Evolutionary conservation across 2,888 invertebrate genomes (phyloP), one percentile per base, ranked within the genome.

Genomic region (Philhelius pedissequus): DNA sequence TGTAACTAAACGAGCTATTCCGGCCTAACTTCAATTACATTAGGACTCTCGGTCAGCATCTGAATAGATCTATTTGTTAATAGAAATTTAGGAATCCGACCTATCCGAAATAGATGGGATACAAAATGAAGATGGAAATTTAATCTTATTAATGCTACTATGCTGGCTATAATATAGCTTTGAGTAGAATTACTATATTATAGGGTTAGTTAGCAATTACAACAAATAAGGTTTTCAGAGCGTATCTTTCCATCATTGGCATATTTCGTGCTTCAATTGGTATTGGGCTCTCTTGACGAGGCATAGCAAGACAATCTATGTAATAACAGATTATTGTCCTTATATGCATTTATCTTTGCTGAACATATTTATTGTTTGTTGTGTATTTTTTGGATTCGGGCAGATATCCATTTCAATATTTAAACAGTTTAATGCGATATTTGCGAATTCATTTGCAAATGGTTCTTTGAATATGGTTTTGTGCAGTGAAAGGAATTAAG

Each of bases 121-220:
- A 15, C 66, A 25, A 62, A 70, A 54, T 62, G 25, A 62, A 54
- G 62, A 73, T 62, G 77, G 73, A 64, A 82, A 82, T 78, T 78
- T 82, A 82, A 82, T 82, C 78, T 82, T 82, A 77, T 78, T 71
- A 81, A 81, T 71, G 80, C 48, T 76, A 25, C 60, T 60, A 25
- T 40, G 22, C 15, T 64, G n/a, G n/a, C n/a, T n/a, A n/a, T n/a
- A n/a, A n/a, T n/a, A n/a, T 15, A 45, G 62, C 70, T 38, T 43
- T 66, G 45, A 62, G 4, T 56, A 56, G 66, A 56, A 38, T 58
- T 48, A 18, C 54, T 43, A 35, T 52, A 60, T 40, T 20, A 43
- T 40, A 15, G 52, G 30, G 30, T 45, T 27, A 56, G 48, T 25
- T 20, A 20, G 54, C 45, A 74, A 66, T 56, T 66, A 74, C 64